Conservation (phyloP, 2,888 invertebrate genomes). For the Leptopilina myrica region DNA sequence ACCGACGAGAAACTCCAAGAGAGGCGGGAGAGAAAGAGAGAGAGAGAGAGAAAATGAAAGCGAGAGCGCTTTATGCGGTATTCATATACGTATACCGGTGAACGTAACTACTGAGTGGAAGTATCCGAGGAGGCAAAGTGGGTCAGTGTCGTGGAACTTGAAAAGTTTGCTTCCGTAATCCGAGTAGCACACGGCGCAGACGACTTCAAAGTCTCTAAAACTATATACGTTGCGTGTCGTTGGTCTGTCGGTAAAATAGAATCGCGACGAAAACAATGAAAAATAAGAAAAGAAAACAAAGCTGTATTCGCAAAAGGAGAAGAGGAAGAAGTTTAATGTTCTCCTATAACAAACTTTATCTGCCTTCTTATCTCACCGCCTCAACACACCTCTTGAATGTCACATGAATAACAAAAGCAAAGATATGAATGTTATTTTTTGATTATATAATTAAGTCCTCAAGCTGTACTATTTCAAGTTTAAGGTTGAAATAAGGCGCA, state of each 20-base stretch:
- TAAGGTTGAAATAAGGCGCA: too few relatives aligned
- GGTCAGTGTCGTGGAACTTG: conserved; percentile 77
- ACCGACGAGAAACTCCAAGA: conserved; percentile 52
- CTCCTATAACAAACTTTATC: conserved; percentile 22
- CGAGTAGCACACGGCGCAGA: conserved; percentile 60
- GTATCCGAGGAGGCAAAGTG: conserved; percentile 70
- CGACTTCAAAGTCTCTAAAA: conserved; percentile 55
- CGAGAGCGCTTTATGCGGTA: conserved; percentile 72
- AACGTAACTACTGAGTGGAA: conserved; percentile 73
- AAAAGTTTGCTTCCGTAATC: conserved; percentile 76
- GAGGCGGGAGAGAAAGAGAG: conserved; percentile 57
- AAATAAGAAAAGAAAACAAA: conserved; percentile 22
- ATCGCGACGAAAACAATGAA: neutral
- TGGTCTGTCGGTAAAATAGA: conserved; percentile 47
- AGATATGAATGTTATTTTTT: too few relatives aligned
- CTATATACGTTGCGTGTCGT: conserved; percentile 51
- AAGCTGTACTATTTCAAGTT: too few relatives aligned
- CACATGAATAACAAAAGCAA: too few relatives aligned
- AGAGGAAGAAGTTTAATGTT: neutral
- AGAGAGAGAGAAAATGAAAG: conserved; percentile 71
- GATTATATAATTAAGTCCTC: too few relatives aligned
- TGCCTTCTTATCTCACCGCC: conserved; percentile 9
- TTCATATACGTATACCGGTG: conserved; percentile 70
- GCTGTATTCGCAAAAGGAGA: neutral
- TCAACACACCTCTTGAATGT: neutral